A percentile compares a stretch with the other conserved stretches of the same genome.
These are phyloP conservation scores for Oncorhynchus kisutch DNA, from an alignment of 2,113 vertebrate species.

Conservation along the genomic window DNA sequence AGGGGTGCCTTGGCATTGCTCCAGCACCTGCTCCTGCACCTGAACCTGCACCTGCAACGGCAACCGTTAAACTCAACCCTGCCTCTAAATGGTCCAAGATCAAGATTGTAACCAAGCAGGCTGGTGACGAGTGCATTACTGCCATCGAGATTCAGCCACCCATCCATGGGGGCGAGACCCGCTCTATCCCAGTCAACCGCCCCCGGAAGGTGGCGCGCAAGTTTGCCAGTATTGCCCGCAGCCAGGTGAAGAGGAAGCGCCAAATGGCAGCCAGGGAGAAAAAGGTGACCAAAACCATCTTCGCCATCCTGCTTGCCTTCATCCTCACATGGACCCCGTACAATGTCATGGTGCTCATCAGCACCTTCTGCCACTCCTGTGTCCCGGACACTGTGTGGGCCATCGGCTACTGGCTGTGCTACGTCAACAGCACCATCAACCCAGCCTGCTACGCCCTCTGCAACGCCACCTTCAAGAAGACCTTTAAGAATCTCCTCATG, in stretches of 20 bases:
- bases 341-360: constrained; percentile 98
- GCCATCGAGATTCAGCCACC: constrained; percentile 92
- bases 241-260: constrained; percentile 94
- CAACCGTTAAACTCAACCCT: constrained; percentile 57
- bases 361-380: constrained; percentile 93
- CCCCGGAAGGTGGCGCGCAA: constrained; percentile 89
- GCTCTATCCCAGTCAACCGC: constrained; percentile 80
- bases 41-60: background rate
- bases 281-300: constrained; percentile 98
- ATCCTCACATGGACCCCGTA: constrained; percentile 98
- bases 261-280: constrained; percentile 98
- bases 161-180: constrained; percentile 77
- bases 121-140: constrained; percentile 90
- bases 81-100: constrained; percentile 95
- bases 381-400: constrained; percentile 94
- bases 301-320: constrained; percentile 96
- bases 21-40: constrained; percentile 27
- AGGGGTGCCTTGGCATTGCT: constrained; percentile 43
- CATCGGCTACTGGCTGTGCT: constrained; percentile 98
- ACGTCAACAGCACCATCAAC: constrained; percentile 98
- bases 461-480: constrained; percentile 99
- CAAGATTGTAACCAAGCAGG: constrained; percentile 96
- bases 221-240: constrained; percentile 96
- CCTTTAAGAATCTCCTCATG: constrained; percentile 94
- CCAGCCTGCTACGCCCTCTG: constrained; percentile 97